Evolutionary conservation across 1,140 invertebrate genomes (phyloP).

Genomic region (Zeugodacus cucurbitae): DNA sequence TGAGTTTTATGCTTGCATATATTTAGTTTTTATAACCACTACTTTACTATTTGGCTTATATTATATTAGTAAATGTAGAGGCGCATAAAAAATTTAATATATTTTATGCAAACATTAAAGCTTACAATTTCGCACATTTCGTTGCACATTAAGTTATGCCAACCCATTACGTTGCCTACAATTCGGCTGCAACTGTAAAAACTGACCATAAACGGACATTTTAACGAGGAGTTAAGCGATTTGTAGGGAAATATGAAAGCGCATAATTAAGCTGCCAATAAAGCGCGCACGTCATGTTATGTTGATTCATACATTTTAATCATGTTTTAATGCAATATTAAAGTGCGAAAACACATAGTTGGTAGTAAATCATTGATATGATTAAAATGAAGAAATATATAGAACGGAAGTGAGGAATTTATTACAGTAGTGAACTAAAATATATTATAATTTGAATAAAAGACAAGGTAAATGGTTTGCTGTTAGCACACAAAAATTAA

Average conservation of each 20-base stretch:
- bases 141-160: neutral
- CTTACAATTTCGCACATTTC: neutral
- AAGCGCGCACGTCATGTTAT: neutral
- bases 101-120: neutral
- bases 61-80: neutral
- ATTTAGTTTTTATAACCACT: neutral
- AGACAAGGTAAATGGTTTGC: neutral
- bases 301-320: neutral
- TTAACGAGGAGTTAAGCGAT: constrained; percentile 19
- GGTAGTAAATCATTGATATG: neutral
- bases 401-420: neutral
- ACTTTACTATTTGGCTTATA: neutral
- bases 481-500: neutral
- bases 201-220: neutral
- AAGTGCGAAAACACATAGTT: constrained; percentile 4
- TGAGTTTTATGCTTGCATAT: neutral
- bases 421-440: neutral
- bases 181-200: neutral
- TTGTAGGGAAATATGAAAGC: neutral
- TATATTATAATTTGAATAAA: neutral
- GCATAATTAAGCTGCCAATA: neutral
- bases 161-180: neutral
- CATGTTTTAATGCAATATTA: neutral
- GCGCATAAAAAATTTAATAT: constrained; percentile 20
- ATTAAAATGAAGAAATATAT: neutral